These are phyloP conservation scores for Amblyjoppa proteus DNA, from an alignment of 2,888 invertebrate species.

Conservation along the genomic window DNA sequence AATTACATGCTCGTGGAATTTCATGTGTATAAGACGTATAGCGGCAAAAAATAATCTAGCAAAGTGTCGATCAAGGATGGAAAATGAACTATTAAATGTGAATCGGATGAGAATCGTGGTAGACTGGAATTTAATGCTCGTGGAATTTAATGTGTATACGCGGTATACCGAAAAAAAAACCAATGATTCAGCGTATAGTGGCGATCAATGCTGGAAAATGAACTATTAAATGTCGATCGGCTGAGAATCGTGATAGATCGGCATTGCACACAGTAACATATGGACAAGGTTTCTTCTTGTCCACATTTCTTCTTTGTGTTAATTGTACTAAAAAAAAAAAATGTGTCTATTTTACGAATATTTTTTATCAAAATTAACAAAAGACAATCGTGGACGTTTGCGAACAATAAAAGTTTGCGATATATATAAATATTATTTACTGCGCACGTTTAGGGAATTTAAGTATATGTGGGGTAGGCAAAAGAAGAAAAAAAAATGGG, in stretches of 20 bases:
- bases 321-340: neutral
- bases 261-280: neutral
- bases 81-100: conserved; percentile 40
- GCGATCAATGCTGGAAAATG: conserved; percentile 66
- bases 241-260: conserved; percentile 15
- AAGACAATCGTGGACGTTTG: too few relatives aligned
- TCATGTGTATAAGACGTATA: too few relatives aligned
- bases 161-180: neutral
- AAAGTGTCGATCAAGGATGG: conserved; percentile 67
- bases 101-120: conserved; percentile 28
- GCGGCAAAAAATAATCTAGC: conserved; percentile 40
- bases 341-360: too few relatives aligned
- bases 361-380: too few relatives aligned
- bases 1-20: neutral
- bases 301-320: too few relatives aligned
- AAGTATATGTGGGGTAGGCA: too few relatives aligned
- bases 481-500: too few relatives aligned
- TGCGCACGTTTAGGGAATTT: too few relatives aligned
- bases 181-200: conserved; percentile 58
- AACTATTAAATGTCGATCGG: conserved; percentile 16
- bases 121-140: neutral
- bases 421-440: neutral
- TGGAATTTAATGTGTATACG: too few relatives aligned
- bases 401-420: too few relatives aligned
- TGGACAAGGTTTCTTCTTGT: too few relatives aligned